Base-by-base conservation (phyloP, 2,888 invertebrate genomes). In the Yponomeuta evonymella region DNA sequence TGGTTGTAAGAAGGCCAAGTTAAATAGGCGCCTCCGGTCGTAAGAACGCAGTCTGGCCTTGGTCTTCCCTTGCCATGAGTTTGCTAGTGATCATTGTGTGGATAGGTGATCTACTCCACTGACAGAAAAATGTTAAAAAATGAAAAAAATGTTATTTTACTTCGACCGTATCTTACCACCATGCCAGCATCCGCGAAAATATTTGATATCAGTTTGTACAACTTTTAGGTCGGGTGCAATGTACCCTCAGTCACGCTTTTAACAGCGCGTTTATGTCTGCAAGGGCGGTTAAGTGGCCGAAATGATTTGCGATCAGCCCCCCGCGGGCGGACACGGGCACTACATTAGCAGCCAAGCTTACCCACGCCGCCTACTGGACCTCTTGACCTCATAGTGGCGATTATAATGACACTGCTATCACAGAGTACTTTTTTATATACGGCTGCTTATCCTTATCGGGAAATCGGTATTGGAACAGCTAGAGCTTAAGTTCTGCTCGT, bases 271-370 rank as follows among this genome's bases (percentile, higher is more conserved):
- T 58, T 58, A 58, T 58, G 51, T 58, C 51, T 58, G 51, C 51
- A 58, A 58, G 51, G 80, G 81, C 77, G 77, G 82, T 84, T 84
- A 86, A 89, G 90, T 89, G 89, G 81, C 80, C 81, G 78, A 84
- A 84, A 86, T 85, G 85, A 83, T 83, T 81, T 82, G 84, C 88
- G 77, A 82, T 85, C 79, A 80, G 78, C 83, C 82, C 77, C 91
- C 77, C 76, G 86, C 83, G 78, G 90, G 65, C 85, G 81, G 78
- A 91, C 91, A 91, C 75, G 84, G 75, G 75, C 79, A 76, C 75
- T 77, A 82, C 87, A 86, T 89, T 89, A 89, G 75, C 81, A 78
- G 81, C 83, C 43, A 43, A 43, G 43, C 43, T 43, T 43, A 43
- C 43, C 48, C 81, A 83, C 33, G n/a, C 36, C 67, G n/a, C 43